Evolutionary conservation across 2,888 invertebrate genomes (phyloP).

Genomic region (Actias luna): DNA sequence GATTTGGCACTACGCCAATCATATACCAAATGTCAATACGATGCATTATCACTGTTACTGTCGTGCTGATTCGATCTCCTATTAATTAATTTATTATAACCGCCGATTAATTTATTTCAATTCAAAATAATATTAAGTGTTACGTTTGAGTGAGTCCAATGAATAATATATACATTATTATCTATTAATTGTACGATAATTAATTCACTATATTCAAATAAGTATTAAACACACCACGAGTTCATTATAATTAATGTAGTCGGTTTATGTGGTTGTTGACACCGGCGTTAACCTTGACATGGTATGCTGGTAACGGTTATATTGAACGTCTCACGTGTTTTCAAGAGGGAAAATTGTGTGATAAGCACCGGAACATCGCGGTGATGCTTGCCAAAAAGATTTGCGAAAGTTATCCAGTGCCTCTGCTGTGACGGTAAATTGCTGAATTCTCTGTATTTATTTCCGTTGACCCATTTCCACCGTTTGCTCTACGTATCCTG

Average conservation of each 20-base stretch:
- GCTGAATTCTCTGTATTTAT: conserved; percentile 40
- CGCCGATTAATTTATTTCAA: background rate
- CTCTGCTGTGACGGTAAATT: conserved; percentile 42
- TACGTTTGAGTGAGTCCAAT: background rate
- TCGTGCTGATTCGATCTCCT: conserved; percentile 38
- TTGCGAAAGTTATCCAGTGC: conserved; percentile 44
- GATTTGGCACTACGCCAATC: conserved; percentile 63
- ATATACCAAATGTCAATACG: conserved; percentile 76
- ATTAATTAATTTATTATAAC: conserved; percentile 27
- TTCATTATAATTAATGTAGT: background rate
- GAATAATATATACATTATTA: conserved; percentile 1
- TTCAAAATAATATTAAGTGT: background rate
- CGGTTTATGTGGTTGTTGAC: conserved; percentile 1
- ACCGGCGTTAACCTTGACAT: background rate
- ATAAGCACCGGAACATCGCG: conserved; percentile 38
- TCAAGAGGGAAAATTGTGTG: conserved; percentile 43
- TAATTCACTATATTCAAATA: background rate
- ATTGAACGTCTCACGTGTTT: conserved; percentile 52
- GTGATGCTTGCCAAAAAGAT: conserved; percentile 53
- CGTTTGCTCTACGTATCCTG: conserved; percentile 19
- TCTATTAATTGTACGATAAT: background rate
- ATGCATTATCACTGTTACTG: conserved; percentile 68
- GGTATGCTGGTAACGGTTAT: conserved; percentile 50
- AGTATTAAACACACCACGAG: conserved; percentile 2
- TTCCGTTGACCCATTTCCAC: conserved; percentile 35